These are phyloP conservation scores for Lasaia peninsularis DNA, from an alignment of 1,140 invertebrate species.

Conservation along the genomic window DNA sequence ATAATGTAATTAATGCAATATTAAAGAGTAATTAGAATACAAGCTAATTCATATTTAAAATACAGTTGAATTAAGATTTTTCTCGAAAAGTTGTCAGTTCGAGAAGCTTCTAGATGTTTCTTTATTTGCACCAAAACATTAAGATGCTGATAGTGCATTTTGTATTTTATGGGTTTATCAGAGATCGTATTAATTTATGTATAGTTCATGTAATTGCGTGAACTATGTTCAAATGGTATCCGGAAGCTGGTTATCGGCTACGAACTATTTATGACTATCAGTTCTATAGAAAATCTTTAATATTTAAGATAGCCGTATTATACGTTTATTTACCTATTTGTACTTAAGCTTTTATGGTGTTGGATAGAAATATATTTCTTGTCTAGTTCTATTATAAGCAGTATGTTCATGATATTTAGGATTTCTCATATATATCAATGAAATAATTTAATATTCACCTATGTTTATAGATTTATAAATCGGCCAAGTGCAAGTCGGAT, in stretches of 20 bases:
- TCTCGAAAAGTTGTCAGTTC: no score
- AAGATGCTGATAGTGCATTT: slow-evolving; percentile 1
- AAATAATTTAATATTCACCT: no score
- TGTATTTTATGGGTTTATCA: slow-evolving; percentile 2
- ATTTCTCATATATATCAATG: no score
- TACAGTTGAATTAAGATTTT: no score
- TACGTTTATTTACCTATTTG: not conserved
- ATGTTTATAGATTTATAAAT: no score
- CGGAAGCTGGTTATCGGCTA: not conserved
- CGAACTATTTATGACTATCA: slow-evolving; percentile 10
- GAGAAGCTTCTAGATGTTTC: not conserved
- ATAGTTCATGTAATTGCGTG: slow-evolving; percentile 30
- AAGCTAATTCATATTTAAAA: no score
- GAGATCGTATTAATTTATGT: slow-evolving; percentile 4
- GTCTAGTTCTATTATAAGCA: no score
- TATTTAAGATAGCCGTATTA: slow-evolving; percentile 1
- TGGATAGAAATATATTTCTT: not conserved
- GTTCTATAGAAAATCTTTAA: slow-evolving; percentile 1
- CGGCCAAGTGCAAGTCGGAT: no score
- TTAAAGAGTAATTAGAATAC: no score
- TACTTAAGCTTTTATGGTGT: not conserved
- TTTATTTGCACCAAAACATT: slow-evolving; percentile 1
- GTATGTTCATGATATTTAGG: no score
- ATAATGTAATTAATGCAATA: no score
- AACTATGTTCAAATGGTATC: slow-evolving; percentile 26